These are phyloP conservation scores for Ormyrus labotus DNA, from an alignment of 2,888 invertebrate species.

Conservation along the genomic window DNA sequence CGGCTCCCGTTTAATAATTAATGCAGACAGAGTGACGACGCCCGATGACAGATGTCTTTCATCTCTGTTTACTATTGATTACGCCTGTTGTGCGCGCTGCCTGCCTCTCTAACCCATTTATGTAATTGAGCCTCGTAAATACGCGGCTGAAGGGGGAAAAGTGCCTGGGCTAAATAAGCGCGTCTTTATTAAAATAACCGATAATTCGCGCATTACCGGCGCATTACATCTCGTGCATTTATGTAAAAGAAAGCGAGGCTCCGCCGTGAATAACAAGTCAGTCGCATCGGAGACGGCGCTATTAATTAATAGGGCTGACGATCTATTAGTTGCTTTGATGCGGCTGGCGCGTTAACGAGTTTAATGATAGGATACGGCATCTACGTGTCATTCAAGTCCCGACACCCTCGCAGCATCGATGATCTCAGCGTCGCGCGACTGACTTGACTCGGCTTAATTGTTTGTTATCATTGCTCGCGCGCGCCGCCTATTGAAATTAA, in stretches of 20 bases:
- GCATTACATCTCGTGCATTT: too few species aligned
- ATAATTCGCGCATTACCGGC: too few species aligned
- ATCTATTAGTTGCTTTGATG: conserved; percentile 73
- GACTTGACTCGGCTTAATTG: conserved; percentile 73
- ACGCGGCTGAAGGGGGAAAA: not conserved
- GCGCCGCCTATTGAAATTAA: conserved; percentile 74
- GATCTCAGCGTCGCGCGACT: conserved; percentile 72
- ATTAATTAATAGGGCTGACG: conserved; percentile 74
- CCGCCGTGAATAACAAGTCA: too few species aligned
- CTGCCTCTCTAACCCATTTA: not conserved
- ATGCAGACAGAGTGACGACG: conserved; percentile 63
- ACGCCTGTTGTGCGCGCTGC: not conserved
- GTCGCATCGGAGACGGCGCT: conserved; percentile 61
- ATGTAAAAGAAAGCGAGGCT: too few species aligned
- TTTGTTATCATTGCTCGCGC: conserved; percentile 74
- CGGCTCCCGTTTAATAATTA: conserved; percentile 72
- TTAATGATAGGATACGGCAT: conserved; percentile 72
- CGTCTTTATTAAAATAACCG: too few species aligned
- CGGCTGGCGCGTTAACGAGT: conserved; percentile 71
- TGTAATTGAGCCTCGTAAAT: not conserved
- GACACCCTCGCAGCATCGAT: conserved; percentile 67
- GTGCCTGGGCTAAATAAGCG: too few species aligned
- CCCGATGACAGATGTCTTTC: conserved; percentile 45
- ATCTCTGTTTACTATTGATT: conserved; percentile 41
- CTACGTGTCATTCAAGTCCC: conserved; percentile 72